phyloP scores from a whole-genome alignment of 2,113 vertebrate species.

The Willisornis vidua region DNA sequence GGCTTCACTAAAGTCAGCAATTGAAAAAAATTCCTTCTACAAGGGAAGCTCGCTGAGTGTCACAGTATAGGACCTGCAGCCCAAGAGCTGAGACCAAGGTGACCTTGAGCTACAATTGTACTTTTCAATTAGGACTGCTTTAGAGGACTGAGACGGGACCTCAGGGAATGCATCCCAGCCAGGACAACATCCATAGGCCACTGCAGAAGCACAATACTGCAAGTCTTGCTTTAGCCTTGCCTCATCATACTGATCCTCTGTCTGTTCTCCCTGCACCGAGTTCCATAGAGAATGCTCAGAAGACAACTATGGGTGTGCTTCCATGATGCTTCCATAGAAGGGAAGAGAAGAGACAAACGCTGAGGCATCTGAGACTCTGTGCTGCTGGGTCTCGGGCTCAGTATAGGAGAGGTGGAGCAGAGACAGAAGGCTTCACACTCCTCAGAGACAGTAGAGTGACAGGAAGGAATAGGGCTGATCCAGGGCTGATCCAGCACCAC shows the following conservation, averaged over 20 bases:
- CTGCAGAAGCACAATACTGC: not conserved
- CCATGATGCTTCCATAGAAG: not conserved
- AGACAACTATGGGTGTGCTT: not conserved
- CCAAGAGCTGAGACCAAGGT: not conserved
- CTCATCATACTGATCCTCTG: not conserved
- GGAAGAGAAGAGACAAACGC: not conserved
- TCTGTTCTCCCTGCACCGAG: not conserved
- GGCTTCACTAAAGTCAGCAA: not conserved
- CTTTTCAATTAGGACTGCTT: not conserved
- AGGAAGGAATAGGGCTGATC: not conserved
- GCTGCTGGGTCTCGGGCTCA: not conserved
- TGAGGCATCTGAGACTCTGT: not conserved
- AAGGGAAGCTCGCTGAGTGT: not conserved
- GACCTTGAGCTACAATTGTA: not conserved
- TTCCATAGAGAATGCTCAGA: fast-evolving
- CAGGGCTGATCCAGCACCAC: not conserved
- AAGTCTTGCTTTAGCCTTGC: not conserved
- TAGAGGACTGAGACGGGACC: not conserved
- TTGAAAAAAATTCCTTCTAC: not conserved
- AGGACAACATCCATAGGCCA: not conserved
- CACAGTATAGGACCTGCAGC: not conserved
- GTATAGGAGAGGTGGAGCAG: not conserved
- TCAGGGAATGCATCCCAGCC: not conserved
- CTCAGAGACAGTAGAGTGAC: not conserved
- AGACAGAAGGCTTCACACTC: not conserved